phyloP scores from a whole-genome alignment of 2,113 vertebrate genomes.

The Pholis gunnellus region DNA sequence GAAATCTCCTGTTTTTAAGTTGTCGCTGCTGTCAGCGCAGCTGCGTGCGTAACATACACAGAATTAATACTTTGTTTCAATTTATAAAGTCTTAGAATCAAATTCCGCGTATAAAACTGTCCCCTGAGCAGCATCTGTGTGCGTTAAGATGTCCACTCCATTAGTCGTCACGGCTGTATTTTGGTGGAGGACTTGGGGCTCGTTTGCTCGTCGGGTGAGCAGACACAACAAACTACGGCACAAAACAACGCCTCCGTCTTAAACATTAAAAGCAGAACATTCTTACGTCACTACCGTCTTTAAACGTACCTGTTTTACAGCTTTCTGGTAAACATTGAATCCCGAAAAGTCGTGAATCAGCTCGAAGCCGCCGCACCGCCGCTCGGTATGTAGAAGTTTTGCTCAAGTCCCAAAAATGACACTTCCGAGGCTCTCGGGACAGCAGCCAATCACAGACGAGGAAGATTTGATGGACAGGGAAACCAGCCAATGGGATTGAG shows the following conservation, averaged over 20 bases:
- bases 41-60: accelerated
- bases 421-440: slow-evolving; percentile 53
- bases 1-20: slow-evolving; percentile 6
- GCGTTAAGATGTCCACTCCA: background rate
- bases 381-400: slow-evolving; percentile 53
- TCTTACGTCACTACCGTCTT: accelerated
- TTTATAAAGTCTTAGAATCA: accelerated
- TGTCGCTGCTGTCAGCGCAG: background rate
- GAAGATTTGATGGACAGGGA: background rate
- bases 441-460: slow-evolving; percentile 60
- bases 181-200: background rate
- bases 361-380: slow-evolving; percentile 19
- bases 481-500: slow-evolving; percentile 42
- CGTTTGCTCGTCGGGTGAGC: background rate
- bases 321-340: slow-evolving; percentile 56
- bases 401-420: slow-evolving; percentile 64
- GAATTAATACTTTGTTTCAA: accelerated
- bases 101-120: background rate
- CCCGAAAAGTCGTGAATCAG: slow-evolving; percentile 24
- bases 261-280: background rate
- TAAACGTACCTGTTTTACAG: slow-evolving; percentile 57
- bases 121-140: accelerated
- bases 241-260: background rate
- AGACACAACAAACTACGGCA: background rate
- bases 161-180: background rate